These are phyloP conservation scores for Egretta garzetta DNA, from an alignment of 2,113 vertebrate genomes.

Conservation along the genomic window DNA sequence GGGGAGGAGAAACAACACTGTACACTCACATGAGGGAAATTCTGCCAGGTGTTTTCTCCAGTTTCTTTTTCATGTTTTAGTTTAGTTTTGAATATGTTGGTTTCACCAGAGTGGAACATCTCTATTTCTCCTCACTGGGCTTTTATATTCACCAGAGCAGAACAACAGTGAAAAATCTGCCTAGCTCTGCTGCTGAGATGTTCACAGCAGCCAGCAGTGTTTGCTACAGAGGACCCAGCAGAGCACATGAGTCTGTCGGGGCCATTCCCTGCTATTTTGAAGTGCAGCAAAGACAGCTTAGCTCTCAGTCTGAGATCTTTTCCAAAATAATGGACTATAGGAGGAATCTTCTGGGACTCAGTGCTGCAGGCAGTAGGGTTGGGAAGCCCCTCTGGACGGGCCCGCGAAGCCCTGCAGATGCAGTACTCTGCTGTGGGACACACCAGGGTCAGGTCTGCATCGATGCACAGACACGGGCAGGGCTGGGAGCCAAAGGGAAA, in stretches of 20 bases:
- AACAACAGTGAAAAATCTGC: neutral
- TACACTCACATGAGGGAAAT: neutral
- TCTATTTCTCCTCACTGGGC: neutral
- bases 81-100: neutral
- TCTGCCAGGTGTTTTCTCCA: neutral
- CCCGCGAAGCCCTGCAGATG: fast-evolving
- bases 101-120: neutral
- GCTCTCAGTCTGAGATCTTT: neutral
- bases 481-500: neutral
- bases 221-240: neutral
- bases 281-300: neutral
- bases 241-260: fast-evolving
- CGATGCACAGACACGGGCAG: fast-evolving
- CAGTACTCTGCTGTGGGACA: fast-evolving
- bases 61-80: neutral
- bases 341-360: neutral
- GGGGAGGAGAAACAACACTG: neutral
- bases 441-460: neutral
- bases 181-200: neutral
- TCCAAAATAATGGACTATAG: neutral
- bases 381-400: fast-evolving
- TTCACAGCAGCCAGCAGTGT: neutral
- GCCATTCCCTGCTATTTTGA: neutral
- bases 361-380: neutral
- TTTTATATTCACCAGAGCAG: neutral